Evolutionary conservation across 2,797 vertebrate genomes (phyloP).

Genomic region (Gambusia yucatana): DNA sequence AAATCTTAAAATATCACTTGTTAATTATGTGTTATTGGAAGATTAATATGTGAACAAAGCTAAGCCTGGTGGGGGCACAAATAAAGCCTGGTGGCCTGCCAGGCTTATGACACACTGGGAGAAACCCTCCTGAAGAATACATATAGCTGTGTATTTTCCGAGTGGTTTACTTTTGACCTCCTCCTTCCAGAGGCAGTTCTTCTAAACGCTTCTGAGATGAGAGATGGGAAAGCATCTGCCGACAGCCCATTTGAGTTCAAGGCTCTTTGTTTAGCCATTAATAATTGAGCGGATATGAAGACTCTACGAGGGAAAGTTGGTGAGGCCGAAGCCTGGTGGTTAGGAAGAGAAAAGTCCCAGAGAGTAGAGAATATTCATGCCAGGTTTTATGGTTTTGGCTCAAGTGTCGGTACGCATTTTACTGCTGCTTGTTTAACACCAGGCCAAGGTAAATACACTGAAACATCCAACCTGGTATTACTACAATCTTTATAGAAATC

Average conservation of each 20-base stretch:
- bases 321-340: constrained; percentile 31
- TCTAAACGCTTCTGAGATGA: constrained; percentile 65
- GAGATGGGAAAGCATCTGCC: constrained; percentile 72
- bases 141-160: constrained; percentile 13
- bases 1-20: too few relatives aligned
- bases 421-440: not conserved
- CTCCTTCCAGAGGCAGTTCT: constrained; percentile 76
- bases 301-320: constrained; percentile 58
- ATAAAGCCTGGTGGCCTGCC: too few relatives aligned
- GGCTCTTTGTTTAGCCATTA: constrained; percentile 82
- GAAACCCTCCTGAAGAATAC: not conserved
- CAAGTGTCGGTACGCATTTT: constrained; percentile 28
- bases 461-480: not conserved
- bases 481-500: not conserved
- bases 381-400: constrained; percentile 64
- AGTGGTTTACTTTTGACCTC: constrained; percentile 77
- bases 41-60: too few relatives aligned
- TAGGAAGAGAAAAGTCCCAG: constrained; percentile 50
- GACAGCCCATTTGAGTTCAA: constrained; percentile 78
- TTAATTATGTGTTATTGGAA: too few relatives aligned
- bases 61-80: too few relatives aligned
- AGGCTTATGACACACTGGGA: too few relatives aligned
- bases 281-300: constrained; percentile 82
- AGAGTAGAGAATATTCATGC: constrained; percentile 58
- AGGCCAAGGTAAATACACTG: too few relatives aligned